These are phyloP conservation scores for Machaerirhynchus nigripectus DNA, from an alignment of 2,113 vertebrate genomes.

Conservation along the genomic window DNA sequence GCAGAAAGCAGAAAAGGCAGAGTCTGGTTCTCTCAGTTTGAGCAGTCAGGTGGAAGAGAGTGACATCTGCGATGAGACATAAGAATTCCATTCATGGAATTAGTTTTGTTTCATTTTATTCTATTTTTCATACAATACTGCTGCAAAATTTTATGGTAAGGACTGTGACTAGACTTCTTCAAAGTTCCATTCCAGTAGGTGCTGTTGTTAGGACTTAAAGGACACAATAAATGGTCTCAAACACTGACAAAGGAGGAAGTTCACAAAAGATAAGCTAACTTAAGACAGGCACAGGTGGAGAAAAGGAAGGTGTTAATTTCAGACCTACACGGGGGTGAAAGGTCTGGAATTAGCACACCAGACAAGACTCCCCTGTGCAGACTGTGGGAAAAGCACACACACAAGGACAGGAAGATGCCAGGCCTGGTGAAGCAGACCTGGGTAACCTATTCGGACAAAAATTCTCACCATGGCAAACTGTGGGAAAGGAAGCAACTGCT, in stretches of 20 bases:
- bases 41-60: not conserved
- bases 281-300: not conserved
- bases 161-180: rapidly evolving
- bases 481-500: not conserved
- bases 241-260: not conserved
- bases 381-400: not conserved
- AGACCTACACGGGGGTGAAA: not conserved
- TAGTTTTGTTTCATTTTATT: not conserved
- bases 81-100: not conserved
- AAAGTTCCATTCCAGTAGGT: not conserved
- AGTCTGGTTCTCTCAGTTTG: not conserved
- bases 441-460: not conserved
- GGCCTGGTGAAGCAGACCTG: not conserved
- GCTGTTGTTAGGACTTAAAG: not conserved
- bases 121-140: not conserved
- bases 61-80: not conserved
- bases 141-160: not conserved
- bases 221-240: rapidly evolving
- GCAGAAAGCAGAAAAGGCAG: not conserved
- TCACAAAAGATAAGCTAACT: not conserved
- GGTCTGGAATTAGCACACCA: not conserved
- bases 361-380: not conserved
- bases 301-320: not conserved
- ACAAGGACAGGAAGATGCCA: not conserved
- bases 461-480: not conserved